Base-by-base conservation (phyloP, 2,888 invertebrate species). In the Aphodius granarius region DNA sequence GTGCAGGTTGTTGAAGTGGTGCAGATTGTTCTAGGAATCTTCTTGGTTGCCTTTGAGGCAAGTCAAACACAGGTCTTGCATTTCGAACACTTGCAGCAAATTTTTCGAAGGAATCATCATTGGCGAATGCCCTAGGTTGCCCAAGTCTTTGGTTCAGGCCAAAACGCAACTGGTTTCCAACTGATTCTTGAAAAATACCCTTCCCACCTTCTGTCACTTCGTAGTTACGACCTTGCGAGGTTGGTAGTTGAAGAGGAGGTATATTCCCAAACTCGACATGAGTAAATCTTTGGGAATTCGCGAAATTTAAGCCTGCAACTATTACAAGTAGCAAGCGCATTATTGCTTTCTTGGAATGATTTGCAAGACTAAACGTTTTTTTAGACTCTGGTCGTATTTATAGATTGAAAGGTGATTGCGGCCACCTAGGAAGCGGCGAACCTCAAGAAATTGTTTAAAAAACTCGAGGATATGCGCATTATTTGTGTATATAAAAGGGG, bases 201-300 rank as follows among this genome's bases (percentile, higher is more conserved):
- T 68, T 68, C 3, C 15, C 21, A 20, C 20, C 68, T 68, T 68
- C 68, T n/a, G 20, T 68, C 15, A 68, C 68, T 68, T 68, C 68
- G 20, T 68, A 68, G 16, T 68, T 20, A 9, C n/a, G 68, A 1
- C 43, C 43, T 43, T 43, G 43, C 13, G 43, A 43, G 9, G 43
- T 43, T 43, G 43, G 43, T 9, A 43, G 43, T 43, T 43, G 43
- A 6, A 43, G 43, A 43, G 43, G 43, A 43, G 43, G 43, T 5
- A 21, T 20, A 21, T 68, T 68, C 20, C 20, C 19, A 68, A 68
- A 68, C 5, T 20, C 5, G 2, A 21, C 21, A 9, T 68, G 68
- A 20, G 68, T 68, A 21, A 21, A 68, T 68, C 68, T 68, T 68
- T 68, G 68, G n/a, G 20, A n/a, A 22, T 68, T 68, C 4, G 15